Conservation (phyloP, 2,888 invertebrate genomes). For the Belgica antarctica region DNA sequence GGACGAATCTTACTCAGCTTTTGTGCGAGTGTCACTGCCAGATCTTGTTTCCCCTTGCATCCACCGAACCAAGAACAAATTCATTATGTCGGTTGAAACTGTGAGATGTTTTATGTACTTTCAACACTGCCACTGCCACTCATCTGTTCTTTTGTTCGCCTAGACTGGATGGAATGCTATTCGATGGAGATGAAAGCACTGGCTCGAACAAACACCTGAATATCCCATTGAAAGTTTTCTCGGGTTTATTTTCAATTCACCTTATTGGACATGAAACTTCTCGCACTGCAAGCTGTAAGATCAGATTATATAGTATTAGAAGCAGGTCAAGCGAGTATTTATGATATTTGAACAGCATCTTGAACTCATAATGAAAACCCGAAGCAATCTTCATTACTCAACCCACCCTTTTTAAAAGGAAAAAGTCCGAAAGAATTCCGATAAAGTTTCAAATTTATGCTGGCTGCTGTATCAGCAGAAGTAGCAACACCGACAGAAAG, state of each 20-base stretch:
- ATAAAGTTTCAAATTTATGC: constrained; percentile 8
- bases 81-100: too few species aligned
- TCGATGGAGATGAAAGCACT: constrained; percentile 17
- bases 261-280: not conserved
- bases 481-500: not conserved
- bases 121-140: too few species aligned
- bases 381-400: constrained; percentile 17
- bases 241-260: not conserved
- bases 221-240: not conserved
- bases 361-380: not conserved
- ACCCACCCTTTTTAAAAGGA: not conserved
- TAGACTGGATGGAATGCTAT: constrained; percentile 3
- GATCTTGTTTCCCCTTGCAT: too few species aligned
- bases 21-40: not conserved
- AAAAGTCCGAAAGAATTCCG: not conserved
- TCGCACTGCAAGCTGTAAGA: constrained; percentile 22
- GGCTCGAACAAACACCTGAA: not conserved
- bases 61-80: too few species aligned
- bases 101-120: too few species aligned
- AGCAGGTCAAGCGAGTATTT: constrained; percentile 42
- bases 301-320: constrained; percentile 26
- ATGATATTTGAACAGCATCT: constrained; percentile 11
- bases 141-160: too few species aligned
- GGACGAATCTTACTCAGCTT: too few species aligned
- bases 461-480: constrained; percentile 14